A percentile compares a stretch with the other conserved stretches of the same genome.
Conservation (phyloP, 2,797 vertebrate species). For the Salarias fasciatus region DNA sequence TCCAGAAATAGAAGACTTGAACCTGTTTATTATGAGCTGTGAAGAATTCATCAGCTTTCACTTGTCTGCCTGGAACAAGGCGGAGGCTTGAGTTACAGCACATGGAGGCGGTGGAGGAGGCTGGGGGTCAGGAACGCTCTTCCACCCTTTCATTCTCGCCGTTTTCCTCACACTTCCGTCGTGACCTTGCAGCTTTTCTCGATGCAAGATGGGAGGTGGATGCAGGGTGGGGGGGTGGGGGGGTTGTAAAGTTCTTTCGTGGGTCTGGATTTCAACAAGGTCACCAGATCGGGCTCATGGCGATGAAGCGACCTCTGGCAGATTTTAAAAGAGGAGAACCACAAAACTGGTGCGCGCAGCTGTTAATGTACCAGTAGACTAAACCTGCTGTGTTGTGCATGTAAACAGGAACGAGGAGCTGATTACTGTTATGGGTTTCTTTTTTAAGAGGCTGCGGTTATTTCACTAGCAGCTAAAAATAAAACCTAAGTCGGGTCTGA, state of each 20-base stretch:
- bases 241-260: constrained; percentile 43
- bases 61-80: constrained; percentile 21
- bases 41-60: too few relatives aligned
- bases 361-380: background rate
- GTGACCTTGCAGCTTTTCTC: constrained; percentile 61
- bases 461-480: too few relatives aligned
- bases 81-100: constrained; percentile 45
- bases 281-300: constrained; percentile 56
- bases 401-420: too few relatives aligned
- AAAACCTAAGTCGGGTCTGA: too few relatives aligned
- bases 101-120: constrained; percentile 26
- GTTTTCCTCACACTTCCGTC: constrained; percentile 26
- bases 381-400: too few relatives aligned
- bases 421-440: too few relatives aligned
- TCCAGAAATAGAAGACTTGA: constrained; percentile 7
- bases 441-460: too few relatives aligned
- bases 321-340: constrained; percentile 14
- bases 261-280: constrained; percentile 62
- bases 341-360: too few relatives aligned
- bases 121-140: constrained; percentile 37
- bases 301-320: constrained; percentile 49
- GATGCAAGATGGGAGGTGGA: constrained; percentile 38
- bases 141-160: constrained; percentile 13
- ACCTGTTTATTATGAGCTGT: constrained; percentile 5
- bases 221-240: constrained; percentile 6